Evolutionary conservation across 1,140 invertebrate species (phyloP).

Genomic region (Tetramorium simillimum): DNA sequence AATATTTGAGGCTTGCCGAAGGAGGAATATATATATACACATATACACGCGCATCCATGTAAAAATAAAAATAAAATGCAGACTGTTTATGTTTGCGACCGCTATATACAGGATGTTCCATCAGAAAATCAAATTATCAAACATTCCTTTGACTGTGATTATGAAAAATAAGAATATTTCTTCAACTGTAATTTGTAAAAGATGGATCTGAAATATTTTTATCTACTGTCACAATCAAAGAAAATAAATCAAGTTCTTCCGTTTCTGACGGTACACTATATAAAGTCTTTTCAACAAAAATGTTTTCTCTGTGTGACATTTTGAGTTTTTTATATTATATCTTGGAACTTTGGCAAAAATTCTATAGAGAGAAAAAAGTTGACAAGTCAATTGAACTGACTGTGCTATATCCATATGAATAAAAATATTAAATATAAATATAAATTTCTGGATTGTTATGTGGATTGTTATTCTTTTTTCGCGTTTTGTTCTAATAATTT

Average conservation of each 20-base stretch:
- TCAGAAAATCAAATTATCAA: background rate
- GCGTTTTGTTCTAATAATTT: background rate
- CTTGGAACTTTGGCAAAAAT: background rate
- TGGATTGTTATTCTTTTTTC: background rate
- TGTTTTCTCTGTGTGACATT: background rate
- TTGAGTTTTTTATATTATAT: constrained; percentile 11
- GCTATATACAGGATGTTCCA: constrained; percentile 9
- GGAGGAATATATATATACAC: background rate
- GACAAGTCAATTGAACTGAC: background rate
- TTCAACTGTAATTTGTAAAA: background rate
- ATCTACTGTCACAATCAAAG: constrained; percentile 4
- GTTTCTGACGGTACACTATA: background rate
- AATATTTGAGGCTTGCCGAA: background rate
- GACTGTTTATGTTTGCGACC: background rate
- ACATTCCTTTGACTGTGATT: background rate
- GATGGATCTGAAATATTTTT: constrained; percentile 2
- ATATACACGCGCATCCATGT: background rate
- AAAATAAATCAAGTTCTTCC: constrained; percentile 14
- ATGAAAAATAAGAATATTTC: background rate
- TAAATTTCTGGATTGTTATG: too few relatives aligned
- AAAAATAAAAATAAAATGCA: constrained; percentile 13
- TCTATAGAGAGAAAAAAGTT: background rate
- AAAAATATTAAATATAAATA: background rate
- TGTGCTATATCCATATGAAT: background rate
- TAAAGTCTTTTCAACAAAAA: constrained; percentile 14